phyloP scores from a whole-genome alignment of 2,113 vertebrate genomes.

The Oreochromis spilurus region DNA sequence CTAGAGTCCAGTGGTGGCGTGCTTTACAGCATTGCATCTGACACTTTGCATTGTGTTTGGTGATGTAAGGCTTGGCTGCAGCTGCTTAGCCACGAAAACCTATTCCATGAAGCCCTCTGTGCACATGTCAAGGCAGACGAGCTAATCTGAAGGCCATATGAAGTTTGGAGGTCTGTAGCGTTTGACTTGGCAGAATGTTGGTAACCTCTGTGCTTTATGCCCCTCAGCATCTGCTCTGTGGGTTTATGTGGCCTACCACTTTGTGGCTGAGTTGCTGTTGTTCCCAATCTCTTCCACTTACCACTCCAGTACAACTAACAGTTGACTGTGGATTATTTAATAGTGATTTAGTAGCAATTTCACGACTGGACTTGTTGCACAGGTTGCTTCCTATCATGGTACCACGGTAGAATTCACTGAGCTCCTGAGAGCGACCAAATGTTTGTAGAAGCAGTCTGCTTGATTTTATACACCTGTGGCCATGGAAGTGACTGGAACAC shows the following conservation, averaged over 20 bases:
- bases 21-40: not conserved
- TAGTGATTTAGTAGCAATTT: not conserved
- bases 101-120: not conserved
- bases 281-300: not conserved
- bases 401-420: rapidly evolving
- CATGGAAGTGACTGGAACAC: not conserved
- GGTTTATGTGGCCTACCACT: not conserved
- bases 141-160: not conserved
- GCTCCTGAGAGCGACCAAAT: not conserved
- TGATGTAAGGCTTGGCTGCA: not conserved
- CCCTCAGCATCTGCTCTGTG: not conserved
- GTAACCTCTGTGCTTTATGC: not conserved
- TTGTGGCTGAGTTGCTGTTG: not conserved
- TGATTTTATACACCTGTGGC: not conserved
- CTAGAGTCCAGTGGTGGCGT: not conserved
- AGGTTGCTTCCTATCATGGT: rapidly evolving
- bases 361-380: not conserved
- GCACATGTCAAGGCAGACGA: not conserved
- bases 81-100: not conserved
- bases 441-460: not conserved
- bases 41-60: not conserved
- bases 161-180: not conserved
- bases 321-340: not conserved
- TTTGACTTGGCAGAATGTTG: not conserved
- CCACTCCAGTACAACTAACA: not conserved